Base-by-base conservation (phyloP, 1,140 invertebrate species). In the Drosophila orena region DNA sequence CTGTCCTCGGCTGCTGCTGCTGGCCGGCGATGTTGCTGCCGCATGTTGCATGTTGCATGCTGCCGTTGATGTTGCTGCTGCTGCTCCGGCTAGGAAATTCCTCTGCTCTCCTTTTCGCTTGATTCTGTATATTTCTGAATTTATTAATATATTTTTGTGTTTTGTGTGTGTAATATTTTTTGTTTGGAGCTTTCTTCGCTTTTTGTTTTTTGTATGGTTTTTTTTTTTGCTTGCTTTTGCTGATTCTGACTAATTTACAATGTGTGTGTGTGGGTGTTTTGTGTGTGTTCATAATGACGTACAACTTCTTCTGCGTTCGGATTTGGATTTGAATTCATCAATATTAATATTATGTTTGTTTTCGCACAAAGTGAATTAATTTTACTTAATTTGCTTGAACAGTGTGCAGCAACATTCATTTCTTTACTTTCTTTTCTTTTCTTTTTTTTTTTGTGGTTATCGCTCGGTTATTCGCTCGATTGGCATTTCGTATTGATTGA, bases 241-340 rank as follows among this genome's bases (percentile, higher is more conserved):
- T 60, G 46, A 47, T 50, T 77, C 73, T 85, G 84, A 90, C 77
- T 90, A 89, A 89, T 89, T 89, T 89, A 89, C 84, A 89, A 89
- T 77, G 84, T 85, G 81, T 85, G 44, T 72, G 66, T 62, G 49
- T 55, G 69, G 86, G 78, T 81, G 77, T 81, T 78, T 44, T 68
- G 43, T 66, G 58, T 85, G 61, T 84, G 83, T 88, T 88, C 83
- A 89, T 85, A 85, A 85, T 86, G 86, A 88, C 83, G 83, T 88
- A 88, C 83, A 88, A 88, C 83, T 88, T 88, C 83, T 88, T 88
- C 83, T 88, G 83, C 83, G 75, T 88, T 88, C 85, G 79, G 64
- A 65, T 77, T 77, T 77, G 79, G 81, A 88, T 88, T 86, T 86
- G 46, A 72, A 86, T 86, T 86, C 78, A 86, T 89, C 83, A 88